phyloP scores from a whole-genome alignment of 2,797 vertebrate genomes.

The Bradypodion pumilum region DNA sequence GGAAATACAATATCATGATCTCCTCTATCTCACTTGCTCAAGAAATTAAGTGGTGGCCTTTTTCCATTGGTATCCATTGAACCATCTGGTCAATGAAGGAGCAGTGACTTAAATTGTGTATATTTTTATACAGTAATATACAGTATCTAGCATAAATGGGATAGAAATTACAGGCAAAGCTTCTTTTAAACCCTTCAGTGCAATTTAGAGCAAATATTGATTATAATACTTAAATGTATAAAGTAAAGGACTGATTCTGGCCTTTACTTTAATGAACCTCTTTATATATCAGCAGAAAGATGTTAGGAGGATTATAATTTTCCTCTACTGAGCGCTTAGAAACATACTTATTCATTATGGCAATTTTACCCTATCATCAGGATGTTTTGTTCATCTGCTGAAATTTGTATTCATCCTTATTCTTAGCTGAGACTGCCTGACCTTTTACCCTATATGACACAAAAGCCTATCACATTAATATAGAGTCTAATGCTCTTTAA shows the following conservation, averaged over 20 bases:
- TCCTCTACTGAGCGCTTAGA: slow-evolving; percentile 27
- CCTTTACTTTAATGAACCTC: slow-evolving; percentile 39
- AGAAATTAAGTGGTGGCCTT: too few relatives aligned
- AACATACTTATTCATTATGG: slow-evolving; percentile 22
- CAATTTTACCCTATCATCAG: slow-evolving; percentile 36
- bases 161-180: not conserved
- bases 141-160: not conserved
- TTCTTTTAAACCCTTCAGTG: slow-evolving; percentile 9
- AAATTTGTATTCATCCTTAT: slow-evolving; percentile 46
- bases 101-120: not conserved
- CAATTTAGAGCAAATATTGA: slow-evolving; percentile 17
- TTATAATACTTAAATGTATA: slow-evolving; percentile 32
- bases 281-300: slow-evolving; percentile 23
- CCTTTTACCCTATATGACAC: slow-evolving; percentile 13
- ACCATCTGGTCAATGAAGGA: too few relatives aligned
- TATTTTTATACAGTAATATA: not conserved
- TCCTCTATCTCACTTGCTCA: too few relatives aligned
- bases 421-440: slow-evolving; percentile 30
- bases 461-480: slow-evolving; percentile 39
- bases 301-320: slow-evolving; percentile 31
- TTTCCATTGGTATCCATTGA: too few relatives aligned
- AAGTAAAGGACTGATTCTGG: slow-evolving; percentile 23
- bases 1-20: too few relatives aligned
- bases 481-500: slow-evolving; percentile 25
- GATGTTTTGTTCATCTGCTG: slow-evolving; percentile 32